These are phyloP conservation scores for Drosophila punjabiensis DNA, from an alignment of 1,140 invertebrate species.

Conservation along the genomic window DNA sequence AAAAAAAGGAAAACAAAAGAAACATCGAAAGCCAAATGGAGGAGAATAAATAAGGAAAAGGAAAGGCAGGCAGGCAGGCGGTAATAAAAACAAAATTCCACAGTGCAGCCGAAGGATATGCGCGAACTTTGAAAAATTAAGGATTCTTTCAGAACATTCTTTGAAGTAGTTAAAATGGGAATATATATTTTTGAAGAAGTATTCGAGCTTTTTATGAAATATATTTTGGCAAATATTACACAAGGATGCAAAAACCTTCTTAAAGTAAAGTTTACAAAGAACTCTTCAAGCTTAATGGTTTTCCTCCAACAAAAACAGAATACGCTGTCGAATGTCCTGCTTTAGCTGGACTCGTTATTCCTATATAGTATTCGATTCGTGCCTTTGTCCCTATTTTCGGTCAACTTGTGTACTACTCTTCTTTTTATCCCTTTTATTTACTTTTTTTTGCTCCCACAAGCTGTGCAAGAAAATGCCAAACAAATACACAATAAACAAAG, in stretches of 20 bases:
- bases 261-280: neutral
- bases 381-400: conserved; percentile 52
- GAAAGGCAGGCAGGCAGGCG: neutral
- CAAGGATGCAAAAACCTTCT: neutral
- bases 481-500: conserved; percentile 80
- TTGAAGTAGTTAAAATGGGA: conserved; percentile 14
- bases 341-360: neutral
- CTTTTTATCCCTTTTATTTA: conserved; percentile 12
- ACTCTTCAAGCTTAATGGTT: neutral
- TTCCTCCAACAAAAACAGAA: conserved; percentile 7
- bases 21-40: conserved; percentile 56
- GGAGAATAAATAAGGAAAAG: conserved; percentile 12
- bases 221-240: neutral
- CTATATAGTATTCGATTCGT: conserved; percentile 26
- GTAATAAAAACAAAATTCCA: conserved; percentile 18
- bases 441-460: conserved; percentile 46
- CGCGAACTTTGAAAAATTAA: conserved; percentile 5
- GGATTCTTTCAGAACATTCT: conserved; percentile 10
- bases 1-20: conserved; percentile 27
- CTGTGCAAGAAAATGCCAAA: conserved; percentile 71
- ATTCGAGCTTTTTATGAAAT: neutral
- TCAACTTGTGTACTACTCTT: conserved; percentile 47
- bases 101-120: conserved; percentile 12
- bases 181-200: neutral
- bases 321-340: conserved; percentile 21